Conservation (phyloP, 2,888 invertebrate genomes). For the Maniola hyperantus region DNA sequence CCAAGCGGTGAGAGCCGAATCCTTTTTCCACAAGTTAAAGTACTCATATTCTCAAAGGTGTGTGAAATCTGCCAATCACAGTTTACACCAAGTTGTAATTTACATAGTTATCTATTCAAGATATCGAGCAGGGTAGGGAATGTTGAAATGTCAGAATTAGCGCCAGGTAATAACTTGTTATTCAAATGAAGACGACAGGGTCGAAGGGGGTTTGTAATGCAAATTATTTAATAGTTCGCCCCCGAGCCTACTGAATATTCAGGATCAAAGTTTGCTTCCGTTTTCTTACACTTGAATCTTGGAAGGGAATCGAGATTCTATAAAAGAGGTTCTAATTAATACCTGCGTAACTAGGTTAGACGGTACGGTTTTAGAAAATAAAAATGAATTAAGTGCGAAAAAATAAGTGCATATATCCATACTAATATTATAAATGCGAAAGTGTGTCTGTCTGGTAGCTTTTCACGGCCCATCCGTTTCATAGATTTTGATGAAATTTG, state of each 20-base stretch:
- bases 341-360: neutral
- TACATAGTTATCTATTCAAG: neutral
- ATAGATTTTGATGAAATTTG: too few species aligned
- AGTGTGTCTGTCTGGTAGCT: too few species aligned
- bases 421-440: too few species aligned
- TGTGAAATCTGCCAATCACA: neutral
- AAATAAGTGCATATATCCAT: too few species aligned
- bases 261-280: slow-evolving; percentile 11
- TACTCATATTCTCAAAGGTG: too few species aligned
- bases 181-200: slow-evolving; percentile 24
- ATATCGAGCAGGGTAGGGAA: neutral
- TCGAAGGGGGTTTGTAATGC: slow-evolving; percentile 28
- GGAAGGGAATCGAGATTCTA: neutral
- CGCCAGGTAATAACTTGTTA: slow-evolving; percentile 20
- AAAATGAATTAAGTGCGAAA: neutral
- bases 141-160: slow-evolving; percentile 6
- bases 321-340: neutral
- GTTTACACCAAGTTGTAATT: slow-evolving; percentile 3
- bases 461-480: too few species aligned
- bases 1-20: too few species aligned
- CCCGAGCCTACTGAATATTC: slow-evolving; percentile 22
- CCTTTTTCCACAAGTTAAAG: too few species aligned
- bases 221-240: slow-evolving; percentile 29
- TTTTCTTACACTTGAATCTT: slow-evolving; percentile 10
- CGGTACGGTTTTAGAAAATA: neutral